Percentiles rank a stretch among this genome's conserved stretches.
These are phyloP conservation scores for Cerastis rubricosa DNA, from an alignment of 2,888 invertebrate species.

Conservation along the genomic window DNA sequence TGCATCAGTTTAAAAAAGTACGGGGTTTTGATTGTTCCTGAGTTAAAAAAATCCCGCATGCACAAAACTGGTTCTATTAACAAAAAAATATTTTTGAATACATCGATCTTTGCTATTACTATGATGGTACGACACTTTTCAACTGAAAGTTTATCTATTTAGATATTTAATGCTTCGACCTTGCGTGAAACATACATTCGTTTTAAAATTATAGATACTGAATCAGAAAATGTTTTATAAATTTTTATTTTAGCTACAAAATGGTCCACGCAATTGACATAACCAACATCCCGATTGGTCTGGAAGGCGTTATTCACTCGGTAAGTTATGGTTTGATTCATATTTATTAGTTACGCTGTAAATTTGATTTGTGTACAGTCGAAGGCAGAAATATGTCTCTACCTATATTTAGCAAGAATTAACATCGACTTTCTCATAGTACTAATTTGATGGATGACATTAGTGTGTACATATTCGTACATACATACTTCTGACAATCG, in stretches of 20 bases:
- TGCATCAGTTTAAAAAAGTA: background rate
- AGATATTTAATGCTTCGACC: background rate
- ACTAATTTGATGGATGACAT: background rate
- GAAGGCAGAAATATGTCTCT: background rate
- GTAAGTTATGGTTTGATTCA: slow-evolving; percentile 66
- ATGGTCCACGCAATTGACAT: slow-evolving; percentile 78
- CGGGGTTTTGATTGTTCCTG: background rate
- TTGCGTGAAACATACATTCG: slow-evolving; percentile 11
- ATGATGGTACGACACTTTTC: background rate
- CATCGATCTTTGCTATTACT: too few relatives aligned
- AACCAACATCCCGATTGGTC: slow-evolving; percentile 73
- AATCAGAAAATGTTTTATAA: slow-evolving; percentile 1
- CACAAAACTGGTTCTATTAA: background rate
- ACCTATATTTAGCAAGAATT: too few relatives aligned
- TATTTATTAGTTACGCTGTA: background rate
- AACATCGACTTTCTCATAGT: background rate
- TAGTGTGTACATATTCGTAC: too few relatives aligned
- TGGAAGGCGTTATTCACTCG: slow-evolving; percentile 70
- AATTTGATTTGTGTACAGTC: background rate
- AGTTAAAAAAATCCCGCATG: background rate
- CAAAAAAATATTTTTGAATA: background rate
- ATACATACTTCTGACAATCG: background rate
- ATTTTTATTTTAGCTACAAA: slow-evolving; percentile 46
- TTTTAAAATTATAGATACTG: background rate
- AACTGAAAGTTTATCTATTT: background rate